Base-by-base conservation (phyloP, 2,888 invertebrate species). In the Clivina fossor region DNA sequence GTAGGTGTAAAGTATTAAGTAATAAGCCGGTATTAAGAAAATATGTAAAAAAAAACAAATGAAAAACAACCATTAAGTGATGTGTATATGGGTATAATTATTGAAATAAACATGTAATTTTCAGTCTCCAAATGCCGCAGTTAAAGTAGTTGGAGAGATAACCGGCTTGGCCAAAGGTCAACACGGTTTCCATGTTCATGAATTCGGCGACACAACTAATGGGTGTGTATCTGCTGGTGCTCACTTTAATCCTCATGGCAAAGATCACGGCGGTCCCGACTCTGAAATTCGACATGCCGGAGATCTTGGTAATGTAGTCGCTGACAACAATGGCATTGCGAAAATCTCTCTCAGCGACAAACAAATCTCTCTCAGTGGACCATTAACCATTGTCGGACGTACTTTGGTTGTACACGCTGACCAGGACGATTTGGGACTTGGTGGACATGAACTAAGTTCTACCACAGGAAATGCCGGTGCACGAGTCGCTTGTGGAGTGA, bases 141-240 rank as follows among this genome's bases (percentile, higher is more conserved):
- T 90, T 1, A 79, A 81, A 55, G 80, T 96, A n/a, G 83, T 83
- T 24, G 96, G 96, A 4, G 85, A 90, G 74, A 80, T 97, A 7
- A 76, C 73, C 22, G 94, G 95, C 1, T 78, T 97, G 24, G 71
- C 79, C 13, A 79, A 85, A 71, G 96, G 96, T 58, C 70, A 76
- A 2, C 91, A 94, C 69, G 93, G 93, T 16, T 94, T 97, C 77
- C 97, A 97, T 71, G 84, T 97, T 58, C 97, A 97, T 71, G 92
- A 97, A 76, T 96, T 93, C 70, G 97, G 97, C 1, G 96, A 96
- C 75, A 92, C 90, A 69, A 93, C 94, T 20, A 93, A 96, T 71
- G 93, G 92, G 1, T 97, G 97, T 74, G 90, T 87, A n/a, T 93
- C 93, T 30, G 93, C 96, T 26, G 97, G 96, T 0, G 78, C 90